Evolutionary conservation across 2,797 vertebrate genomes (phyloP).

Genomic region (Pangasius mekongensis): DNA sequence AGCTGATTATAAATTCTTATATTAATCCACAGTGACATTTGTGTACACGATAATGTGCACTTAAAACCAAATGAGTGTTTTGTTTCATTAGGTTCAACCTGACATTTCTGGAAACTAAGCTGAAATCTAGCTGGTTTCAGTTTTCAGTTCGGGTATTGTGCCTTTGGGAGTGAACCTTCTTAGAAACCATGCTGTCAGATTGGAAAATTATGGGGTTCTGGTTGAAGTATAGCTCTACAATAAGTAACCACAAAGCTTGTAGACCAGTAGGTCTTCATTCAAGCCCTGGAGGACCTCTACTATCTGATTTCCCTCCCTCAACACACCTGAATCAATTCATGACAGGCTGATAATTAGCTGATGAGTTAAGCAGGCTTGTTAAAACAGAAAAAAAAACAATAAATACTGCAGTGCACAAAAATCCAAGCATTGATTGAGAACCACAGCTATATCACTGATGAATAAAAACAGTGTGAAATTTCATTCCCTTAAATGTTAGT

Average conservation of each 20-base stretch:
- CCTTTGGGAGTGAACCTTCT: slow-evolving; percentile 34
- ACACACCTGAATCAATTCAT: not conserved
- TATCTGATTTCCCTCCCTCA: not conserved
- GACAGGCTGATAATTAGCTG: slow-evolving; percentile 6
- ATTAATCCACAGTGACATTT: slow-evolving; percentile 23
- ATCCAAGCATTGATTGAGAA: not conserved
- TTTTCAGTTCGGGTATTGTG: slow-evolving; percentile 6
- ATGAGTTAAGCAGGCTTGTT: slow-evolving; percentile 5
- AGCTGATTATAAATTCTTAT: not conserved
- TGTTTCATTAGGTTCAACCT: slow-evolving; percentile 8
- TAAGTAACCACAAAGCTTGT: slow-evolving; percentile 7
- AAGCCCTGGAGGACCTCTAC: not conserved
- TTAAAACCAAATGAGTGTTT: not conserved
- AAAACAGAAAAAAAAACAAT: not conserved
- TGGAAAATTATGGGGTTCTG: slow-evolving; percentile 32
- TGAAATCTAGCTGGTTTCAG: not conserved
- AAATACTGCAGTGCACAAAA: not conserved
- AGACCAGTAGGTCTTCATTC: not conserved
- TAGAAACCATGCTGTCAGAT: slow-evolving; percentile 3
- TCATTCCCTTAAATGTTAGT: not conserved
- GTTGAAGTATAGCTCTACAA: slow-evolving; percentile 13
- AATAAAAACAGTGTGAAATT: not conserved
- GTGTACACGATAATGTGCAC: not conserved
- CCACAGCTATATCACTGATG: not conserved
- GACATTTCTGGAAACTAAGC: not conserved